These are phyloP conservation scores for Neodiprion virginianus DNA, from an alignment of 1,140 invertebrate genomes.

Conservation along the genomic window DNA sequence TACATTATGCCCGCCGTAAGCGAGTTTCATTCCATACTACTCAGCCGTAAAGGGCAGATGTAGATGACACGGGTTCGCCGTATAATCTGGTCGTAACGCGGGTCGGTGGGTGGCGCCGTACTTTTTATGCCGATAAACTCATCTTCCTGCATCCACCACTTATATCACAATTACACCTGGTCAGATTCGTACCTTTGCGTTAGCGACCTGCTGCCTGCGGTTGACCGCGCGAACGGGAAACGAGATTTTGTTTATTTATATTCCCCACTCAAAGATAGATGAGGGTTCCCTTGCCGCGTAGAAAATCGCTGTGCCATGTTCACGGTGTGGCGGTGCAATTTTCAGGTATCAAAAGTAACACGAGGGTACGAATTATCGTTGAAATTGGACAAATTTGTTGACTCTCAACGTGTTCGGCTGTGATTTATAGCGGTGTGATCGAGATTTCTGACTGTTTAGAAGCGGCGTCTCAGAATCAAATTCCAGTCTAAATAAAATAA, in stretches of 20 bases:
- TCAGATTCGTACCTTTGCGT: too few relatives aligned
- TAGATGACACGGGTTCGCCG: background rate
- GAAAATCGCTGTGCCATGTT: too few relatives aligned
- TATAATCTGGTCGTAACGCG: slow-evolving; percentile 12
- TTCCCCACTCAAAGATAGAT: background rate
- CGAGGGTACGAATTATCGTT: too few relatives aligned
- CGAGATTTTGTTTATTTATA: slow-evolving; percentile 1
- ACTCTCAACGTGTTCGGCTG: too few relatives aligned
- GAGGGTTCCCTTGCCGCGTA: too few relatives aligned
- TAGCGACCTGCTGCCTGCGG: background rate
- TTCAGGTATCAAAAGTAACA: too few relatives aligned
- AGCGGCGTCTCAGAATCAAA: too few relatives aligned
- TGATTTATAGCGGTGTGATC: too few relatives aligned
- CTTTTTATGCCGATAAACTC: slow-evolving; percentile 4
- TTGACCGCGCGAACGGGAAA: background rate
- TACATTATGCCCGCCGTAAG: slow-evolving; percentile 10
- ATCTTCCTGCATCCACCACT: background rate
- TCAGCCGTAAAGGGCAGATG: slow-evolving; percentile 13
- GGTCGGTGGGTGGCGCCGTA: background rate
- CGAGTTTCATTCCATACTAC: slow-evolving; percentile 10
- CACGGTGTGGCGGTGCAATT: too few relatives aligned
- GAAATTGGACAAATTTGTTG: too few relatives aligned
- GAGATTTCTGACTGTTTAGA: too few relatives aligned
- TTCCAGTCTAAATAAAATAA: too few relatives aligned
- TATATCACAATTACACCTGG: background rate